phyloP scores from a whole-genome alignment of 2,797 vertebrate species.

The Halcyon chelicuti region DNA sequence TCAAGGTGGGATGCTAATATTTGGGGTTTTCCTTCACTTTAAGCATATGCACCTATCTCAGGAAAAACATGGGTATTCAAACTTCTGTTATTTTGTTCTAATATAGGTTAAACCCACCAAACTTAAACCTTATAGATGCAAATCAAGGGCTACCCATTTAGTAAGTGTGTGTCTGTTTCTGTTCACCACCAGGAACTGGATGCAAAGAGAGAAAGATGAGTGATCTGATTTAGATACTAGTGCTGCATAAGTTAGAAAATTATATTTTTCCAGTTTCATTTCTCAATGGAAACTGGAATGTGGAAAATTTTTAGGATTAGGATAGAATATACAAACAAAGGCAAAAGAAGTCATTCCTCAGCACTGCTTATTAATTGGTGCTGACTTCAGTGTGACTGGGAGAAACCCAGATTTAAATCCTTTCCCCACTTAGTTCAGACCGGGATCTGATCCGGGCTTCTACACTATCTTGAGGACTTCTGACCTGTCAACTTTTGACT shows the following conservation, averaged over 20 bases:
- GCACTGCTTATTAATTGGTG: rapidly evolving
- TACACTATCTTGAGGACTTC: background rate
- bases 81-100: background rate
- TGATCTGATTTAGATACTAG: background rate
- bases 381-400: background rate
- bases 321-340: background rate
- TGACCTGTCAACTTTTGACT: background rate
- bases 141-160: background rate
- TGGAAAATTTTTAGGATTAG: background rate
- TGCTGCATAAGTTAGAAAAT: background rate
- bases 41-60: background rate
- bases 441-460: background rate
- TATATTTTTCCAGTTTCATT: background rate
- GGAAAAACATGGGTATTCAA: background rate
- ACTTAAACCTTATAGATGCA: background rate
- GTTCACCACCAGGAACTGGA: rapidly evolving
- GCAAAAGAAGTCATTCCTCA: background rate
- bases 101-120: background rate
- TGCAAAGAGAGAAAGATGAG: background rate
- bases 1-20: background rate
- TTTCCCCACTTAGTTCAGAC: background rate
- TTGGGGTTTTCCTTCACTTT: rapidly evolving
- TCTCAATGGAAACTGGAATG: rapidly evolving
- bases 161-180: background rate
- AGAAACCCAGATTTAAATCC: background rate